These are phyloP conservation scores for Drosophila arawakana DNA, from an alignment of 1,140 invertebrate species.

Conservation along the genomic window DNA sequence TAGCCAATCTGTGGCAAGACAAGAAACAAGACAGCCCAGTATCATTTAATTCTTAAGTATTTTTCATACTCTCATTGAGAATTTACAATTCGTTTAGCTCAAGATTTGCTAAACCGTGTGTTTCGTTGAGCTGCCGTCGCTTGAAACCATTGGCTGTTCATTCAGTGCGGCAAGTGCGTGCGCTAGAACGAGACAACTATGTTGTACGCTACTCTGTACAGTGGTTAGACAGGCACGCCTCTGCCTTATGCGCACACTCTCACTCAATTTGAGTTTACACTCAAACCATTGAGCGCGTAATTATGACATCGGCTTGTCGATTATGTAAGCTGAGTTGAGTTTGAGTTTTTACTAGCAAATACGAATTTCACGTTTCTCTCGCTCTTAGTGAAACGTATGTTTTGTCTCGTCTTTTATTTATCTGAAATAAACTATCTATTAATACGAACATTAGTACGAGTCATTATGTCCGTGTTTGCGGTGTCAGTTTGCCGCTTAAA, in stretches of 20 bases:
- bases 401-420: slow-evolving; percentile 53
- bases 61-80: slow-evolving; percentile 12
- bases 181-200: slow-evolving; percentile 28
- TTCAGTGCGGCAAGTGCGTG: neutral
- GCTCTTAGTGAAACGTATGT: slow-evolving; percentile 45
- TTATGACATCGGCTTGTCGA: slow-evolving; percentile 46
- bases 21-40: slow-evolving; percentile 14
- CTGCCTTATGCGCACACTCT: slow-evolving; percentile 24
- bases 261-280: slow-evolving; percentile 47
- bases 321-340: slow-evolving; percentile 66
- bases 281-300: slow-evolving; percentile 37
- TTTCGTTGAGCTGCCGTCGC: slow-evolving; percentile 8
- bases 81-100: slow-evolving; percentile 20
- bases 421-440: slow-evolving; percentile 52
- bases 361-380: slow-evolving; percentile 18
- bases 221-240: slow-evolving; percentile 45
- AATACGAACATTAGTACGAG: slow-evolving; percentile 35
- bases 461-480: slow-evolving; percentile 10
- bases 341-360: neutral
- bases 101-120: neutral
- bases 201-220: neutral
- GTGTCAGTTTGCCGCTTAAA: slow-evolving; percentile 46
- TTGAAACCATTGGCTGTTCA: slow-evolving; percentile 10
- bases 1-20: slow-evolving; percentile 48
- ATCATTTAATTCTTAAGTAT: slow-evolving; percentile 26